Conservation (phyloP, 2,797 vertebrate genomes). For the Galagoides demidoff region DNA sequence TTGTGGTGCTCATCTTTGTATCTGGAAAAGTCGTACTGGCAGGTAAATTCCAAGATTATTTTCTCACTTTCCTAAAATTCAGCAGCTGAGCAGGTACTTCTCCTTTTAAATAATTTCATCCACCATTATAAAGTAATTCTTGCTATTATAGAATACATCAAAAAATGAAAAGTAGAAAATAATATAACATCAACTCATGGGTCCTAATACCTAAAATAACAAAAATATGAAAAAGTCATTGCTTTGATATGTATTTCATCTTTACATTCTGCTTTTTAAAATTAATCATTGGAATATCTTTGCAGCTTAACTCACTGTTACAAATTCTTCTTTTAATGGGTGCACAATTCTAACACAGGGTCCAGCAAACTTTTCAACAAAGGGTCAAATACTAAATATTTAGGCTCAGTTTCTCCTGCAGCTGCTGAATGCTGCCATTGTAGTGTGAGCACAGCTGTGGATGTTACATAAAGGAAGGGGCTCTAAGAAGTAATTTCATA, state of each 20-base stretch:
- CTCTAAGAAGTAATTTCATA: not conserved
- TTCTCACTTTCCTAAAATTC: conserved; percentile 12
- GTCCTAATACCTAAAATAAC: conserved; percentile 32
- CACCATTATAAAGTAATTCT: not conserved
- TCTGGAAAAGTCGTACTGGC: conserved; percentile 99
- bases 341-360: not conserved
- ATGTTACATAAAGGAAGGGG: not conserved
- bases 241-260: not conserved
- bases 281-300: not conserved
- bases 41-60: conserved; percentile 87
- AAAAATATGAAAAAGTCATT: not conserved
- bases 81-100: not conserved
- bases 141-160: not conserved
- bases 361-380: not conserved
- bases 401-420: not conserved
- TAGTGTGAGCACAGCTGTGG: not conserved
- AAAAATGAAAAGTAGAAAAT: not conserved
- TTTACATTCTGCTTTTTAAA: not conserved
- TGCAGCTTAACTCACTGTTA: not conserved
- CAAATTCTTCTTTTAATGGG: not conserved
- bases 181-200: no score
- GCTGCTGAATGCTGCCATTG: not conserved
- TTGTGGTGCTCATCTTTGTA: conserved; percentile 97
- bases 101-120: conserved; percentile 36
- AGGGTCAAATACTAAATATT: not conserved